Percentiles rank a stretch among this genome's conserved stretches.
These are phyloP conservation scores for Parnassius mnemosyne DNA, from an alignment of 2,888 invertebrate species.

Conservation along the genomic window DNA sequence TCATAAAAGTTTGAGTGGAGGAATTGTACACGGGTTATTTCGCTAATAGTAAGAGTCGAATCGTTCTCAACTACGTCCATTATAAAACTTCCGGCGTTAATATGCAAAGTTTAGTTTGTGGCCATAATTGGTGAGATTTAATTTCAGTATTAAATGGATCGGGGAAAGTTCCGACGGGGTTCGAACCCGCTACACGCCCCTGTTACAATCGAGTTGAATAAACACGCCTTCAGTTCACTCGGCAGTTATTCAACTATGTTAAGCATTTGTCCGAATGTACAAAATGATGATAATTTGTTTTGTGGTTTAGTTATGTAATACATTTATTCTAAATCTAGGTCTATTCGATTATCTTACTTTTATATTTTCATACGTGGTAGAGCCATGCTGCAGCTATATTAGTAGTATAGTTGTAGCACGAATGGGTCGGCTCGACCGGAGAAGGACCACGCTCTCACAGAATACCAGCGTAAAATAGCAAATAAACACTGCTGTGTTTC, in stretches of 20 bases:
- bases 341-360: no score
- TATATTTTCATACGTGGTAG: no score
- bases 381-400: no score
- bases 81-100: constrained; percentile 32
- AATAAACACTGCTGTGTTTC: no score
- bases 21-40: constrained; percentile 8
- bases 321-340: no score
- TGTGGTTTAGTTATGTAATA: background rate
- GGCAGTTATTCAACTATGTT: background rate
- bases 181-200: constrained; percentile 5
- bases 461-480: no score
- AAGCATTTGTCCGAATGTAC: background rate
- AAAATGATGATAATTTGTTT: background rate
- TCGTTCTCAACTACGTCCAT: constrained; percentile 32
- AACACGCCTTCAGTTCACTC: background rate
- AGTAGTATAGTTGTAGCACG: no score
- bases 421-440: no score
- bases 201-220: background rate
- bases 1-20: background rate
- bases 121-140: constrained; percentile 30
- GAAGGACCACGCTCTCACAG: no score
- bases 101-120: constrained; percentile 34
- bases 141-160: constrained; percentile 7
- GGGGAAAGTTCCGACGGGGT: background rate
- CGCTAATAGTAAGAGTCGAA: constrained; percentile 1